A percentile compares a stretch with the other conserved stretches of the same genome.
phyloP scores from a whole-genome alignment of 1,140 invertebrate genomes.

The Pseudachorutes palmiensis region DNA sequence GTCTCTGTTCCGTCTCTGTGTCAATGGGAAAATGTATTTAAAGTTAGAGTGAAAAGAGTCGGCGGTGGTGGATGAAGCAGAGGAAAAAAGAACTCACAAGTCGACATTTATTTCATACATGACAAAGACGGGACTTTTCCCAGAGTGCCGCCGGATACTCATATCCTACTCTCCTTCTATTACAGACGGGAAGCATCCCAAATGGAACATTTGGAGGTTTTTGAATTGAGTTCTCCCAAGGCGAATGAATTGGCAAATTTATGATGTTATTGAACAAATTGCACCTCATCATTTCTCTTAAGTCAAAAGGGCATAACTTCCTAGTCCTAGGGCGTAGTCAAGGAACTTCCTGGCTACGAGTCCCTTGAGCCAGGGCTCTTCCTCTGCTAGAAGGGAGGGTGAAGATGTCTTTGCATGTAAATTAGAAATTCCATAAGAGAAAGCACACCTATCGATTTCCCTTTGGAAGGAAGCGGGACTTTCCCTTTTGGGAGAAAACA shows the following conservation, averaged over 20 bases:
- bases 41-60: too few species aligned
- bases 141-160: too few species aligned
- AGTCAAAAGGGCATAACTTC: neutral
- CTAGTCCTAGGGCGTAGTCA: neutral
- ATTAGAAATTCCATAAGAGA: constrained; percentile 19
- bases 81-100: too few species aligned
- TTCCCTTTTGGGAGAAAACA: neutral
- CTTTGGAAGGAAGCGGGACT: neutral
- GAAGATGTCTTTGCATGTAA: constrained; percentile 28
- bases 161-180: too few species aligned
- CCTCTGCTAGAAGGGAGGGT: too few species aligned
- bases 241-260: constrained; percentile 14
- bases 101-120: too few species aligned
- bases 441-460: constrained; percentile 19
- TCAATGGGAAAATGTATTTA: too few species aligned
- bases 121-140: too few species aligned
- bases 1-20: too few species aligned
- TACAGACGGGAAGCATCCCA: too few species aligned
- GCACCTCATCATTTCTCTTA: constrained; percentile 29
- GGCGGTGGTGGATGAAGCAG: too few species aligned
- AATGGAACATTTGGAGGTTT: too few species aligned
- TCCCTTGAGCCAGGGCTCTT: neutral
- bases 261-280: constrained; percentile 31
- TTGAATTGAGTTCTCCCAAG: neutral
- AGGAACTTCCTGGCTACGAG: neutral